Conservation (phyloP, 1,140 invertebrate genomes). For the Orchestia grillus region DNA sequence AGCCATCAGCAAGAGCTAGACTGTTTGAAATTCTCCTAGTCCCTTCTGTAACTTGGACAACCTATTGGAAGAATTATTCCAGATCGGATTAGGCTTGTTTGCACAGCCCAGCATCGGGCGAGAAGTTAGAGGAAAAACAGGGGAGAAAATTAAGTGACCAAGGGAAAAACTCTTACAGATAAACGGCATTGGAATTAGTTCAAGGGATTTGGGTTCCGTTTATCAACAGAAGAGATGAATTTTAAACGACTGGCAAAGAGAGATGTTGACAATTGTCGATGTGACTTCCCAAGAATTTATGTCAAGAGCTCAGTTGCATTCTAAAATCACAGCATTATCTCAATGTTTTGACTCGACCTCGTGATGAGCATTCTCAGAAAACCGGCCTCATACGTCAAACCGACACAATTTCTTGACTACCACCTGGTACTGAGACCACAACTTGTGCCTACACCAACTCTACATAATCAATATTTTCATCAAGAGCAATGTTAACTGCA, state of each 20-base stretch:
- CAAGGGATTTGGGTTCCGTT: not conserved
- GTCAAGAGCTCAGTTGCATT: not conserved
- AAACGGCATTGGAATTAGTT: not conserved
- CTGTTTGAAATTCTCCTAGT: not conserved
- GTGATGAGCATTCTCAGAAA: not conserved
- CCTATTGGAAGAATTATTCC: not conserved
- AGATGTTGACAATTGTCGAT: not conserved
- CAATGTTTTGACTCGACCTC: not conserved
- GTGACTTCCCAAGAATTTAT: not conserved
- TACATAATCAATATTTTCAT: no score
- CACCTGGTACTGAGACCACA: not conserved
- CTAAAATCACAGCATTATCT: not conserved
- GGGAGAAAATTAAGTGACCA: not conserved
- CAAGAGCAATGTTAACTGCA: no score
- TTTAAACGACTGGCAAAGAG: not conserved
- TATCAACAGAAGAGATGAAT: not conserved
- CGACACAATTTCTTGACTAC: not conserved
- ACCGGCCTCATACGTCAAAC: not conserved
- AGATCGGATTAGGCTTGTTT: not conserved
- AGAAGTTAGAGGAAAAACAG: not conserved
- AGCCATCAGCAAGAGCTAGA: not conserved
- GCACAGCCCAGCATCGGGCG: not conserved
- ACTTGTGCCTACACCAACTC: not conserved
- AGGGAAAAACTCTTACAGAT: not conserved
- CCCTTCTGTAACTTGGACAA: not conserved